Evolutionary conservation across 2,888 invertebrate genomes (phyloP).

Genomic region (Mesorhabditis sp.): DNA sequence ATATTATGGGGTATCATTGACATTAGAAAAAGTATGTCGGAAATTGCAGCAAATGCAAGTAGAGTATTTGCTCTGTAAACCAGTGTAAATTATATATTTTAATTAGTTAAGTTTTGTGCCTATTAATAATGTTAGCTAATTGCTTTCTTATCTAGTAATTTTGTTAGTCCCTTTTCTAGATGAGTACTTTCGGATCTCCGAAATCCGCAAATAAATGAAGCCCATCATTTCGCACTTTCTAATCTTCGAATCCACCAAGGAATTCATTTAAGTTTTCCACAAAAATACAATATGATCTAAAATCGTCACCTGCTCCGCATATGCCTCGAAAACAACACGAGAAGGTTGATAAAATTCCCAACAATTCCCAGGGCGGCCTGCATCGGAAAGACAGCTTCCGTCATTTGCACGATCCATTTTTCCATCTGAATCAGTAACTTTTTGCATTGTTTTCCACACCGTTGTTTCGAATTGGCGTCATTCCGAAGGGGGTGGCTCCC

Average conservation of each 20-base stretch:
- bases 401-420: conserved; percentile 4
- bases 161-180: too few relatives aligned
- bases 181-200: too few relatives aligned
- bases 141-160: too few relatives aligned
- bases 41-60: conserved; percentile 33
- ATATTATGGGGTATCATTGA: conserved; percentile 36
- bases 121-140: not conserved
- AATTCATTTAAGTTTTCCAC: too few relatives aligned
- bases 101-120: not conserved
- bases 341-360: conserved; percentile 37
- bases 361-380: conserved; percentile 29
- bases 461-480: not conserved
- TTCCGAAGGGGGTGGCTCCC: too few relatives aligned
- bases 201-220: too few relatives aligned
- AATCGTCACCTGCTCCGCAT: conserved; percentile 38
- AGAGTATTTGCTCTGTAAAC: conserved; percentile 36
- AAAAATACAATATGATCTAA: not conserved
- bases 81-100: not conserved
- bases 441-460: too few relatives aligned
- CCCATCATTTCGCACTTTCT: too few relatives aligned
- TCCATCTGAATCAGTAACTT: not conserved
- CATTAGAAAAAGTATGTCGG: conserved; percentile 36
- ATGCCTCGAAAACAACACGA: conserved; percentile 29
- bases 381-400: conserved; percentile 30
- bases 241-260: too few relatives aligned